phyloP scores from a whole-genome alignment of 2,888 invertebrate genomes.

The Choreutis nemorana region DNA sequence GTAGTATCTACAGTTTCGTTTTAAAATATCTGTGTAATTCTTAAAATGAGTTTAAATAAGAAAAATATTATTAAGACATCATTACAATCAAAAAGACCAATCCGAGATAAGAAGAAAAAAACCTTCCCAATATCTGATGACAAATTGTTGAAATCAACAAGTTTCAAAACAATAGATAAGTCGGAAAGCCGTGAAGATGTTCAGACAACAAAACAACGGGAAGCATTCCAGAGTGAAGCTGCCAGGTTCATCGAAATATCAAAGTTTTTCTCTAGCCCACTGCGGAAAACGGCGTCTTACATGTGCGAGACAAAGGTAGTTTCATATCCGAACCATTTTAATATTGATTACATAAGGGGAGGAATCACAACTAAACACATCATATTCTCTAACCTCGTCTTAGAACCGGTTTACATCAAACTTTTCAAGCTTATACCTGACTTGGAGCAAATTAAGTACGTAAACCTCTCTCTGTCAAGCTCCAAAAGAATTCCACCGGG shows the following conservation, averaged over 20 bases:
- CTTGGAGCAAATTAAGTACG: slow-evolving; percentile 43
- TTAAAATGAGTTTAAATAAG: too few species aligned
- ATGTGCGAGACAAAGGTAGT: slow-evolving; percentile 41
- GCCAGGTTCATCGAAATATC: slow-evolving; percentile 50
- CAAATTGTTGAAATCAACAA: too few species aligned
- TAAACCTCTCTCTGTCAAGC: slow-evolving; percentile 36
- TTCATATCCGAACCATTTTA: slow-evolving; percentile 35
- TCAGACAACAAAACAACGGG: too few species aligned
- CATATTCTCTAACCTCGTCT: slow-evolving; percentile 39
- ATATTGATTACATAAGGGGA: slow-evolving; percentile 40
- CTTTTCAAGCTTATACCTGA: slow-evolving; percentile 44
- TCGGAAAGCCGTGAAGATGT: too few species aligned
- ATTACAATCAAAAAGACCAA: too few species aligned
- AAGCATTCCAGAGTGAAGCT: slow-evolving; percentile 33
- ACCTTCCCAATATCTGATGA: too few species aligned
- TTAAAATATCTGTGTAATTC: too few species aligned
- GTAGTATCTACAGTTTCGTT: too few species aligned
- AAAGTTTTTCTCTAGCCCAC: slow-evolving; percentile 47
- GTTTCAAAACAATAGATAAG: too few species aligned
- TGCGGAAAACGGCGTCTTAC: slow-evolving; percentile 46
- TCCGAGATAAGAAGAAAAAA: too few species aligned
- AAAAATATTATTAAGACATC: too few species aligned
- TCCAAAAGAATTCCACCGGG: slow-evolving; percentile 49
- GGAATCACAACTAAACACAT: slow-evolving; percentile 34
- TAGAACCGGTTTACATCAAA: slow-evolving; percentile 47